Evolutionary conservation across 2,888 invertebrate genomes (phyloP).

Genomic region (Petrolisthes cinctipes): DNA sequence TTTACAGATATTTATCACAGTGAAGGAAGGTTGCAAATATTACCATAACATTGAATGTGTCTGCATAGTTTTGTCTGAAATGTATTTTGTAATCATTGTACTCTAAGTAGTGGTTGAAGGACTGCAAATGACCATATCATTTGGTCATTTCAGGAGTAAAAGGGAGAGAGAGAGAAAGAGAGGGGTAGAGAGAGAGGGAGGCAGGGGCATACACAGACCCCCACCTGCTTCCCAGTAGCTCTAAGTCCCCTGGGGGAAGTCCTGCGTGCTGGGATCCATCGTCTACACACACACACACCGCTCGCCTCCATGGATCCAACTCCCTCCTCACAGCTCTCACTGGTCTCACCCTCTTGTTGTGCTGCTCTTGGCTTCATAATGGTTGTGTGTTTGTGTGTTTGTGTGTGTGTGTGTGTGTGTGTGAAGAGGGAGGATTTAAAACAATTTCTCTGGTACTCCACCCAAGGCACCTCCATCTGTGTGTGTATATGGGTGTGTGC

Average conservation of each 20-base stretch:
- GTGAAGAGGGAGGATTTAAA: not conserved
- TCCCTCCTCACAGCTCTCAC: not conserved
- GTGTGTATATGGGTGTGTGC: constrained; percentile 5
- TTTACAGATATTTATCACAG: too few relatives aligned
- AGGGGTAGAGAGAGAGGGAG: not conserved
- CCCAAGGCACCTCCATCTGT: not conserved
- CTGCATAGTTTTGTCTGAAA: too few relatives aligned
- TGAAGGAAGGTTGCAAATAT: too few relatives aligned
- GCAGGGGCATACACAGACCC: constrained; percentile 20
- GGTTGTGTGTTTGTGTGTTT: constrained; percentile 20
- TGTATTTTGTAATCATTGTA: too few relatives aligned
- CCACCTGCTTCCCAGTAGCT: constrained; percentile 16
- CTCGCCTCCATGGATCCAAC: not conserved
- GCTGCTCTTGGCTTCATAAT: not conserved
- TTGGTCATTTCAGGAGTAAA: constrained; percentile 60
- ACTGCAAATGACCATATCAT: constrained; percentile 48
- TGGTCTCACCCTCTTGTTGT: not conserved
- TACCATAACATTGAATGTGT: too few relatives aligned
- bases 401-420: constrained; percentile 7
- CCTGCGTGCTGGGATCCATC: too few relatives aligned
- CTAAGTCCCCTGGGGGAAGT: not conserved
- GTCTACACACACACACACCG: not conserved
- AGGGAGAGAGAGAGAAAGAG: not conserved
- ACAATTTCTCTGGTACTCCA: not conserved
- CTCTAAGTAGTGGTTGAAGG: not conserved